Evolutionary conservation across 1,140 invertebrate species (phyloP).

Genomic region (Lucilia cuprina): DNA sequence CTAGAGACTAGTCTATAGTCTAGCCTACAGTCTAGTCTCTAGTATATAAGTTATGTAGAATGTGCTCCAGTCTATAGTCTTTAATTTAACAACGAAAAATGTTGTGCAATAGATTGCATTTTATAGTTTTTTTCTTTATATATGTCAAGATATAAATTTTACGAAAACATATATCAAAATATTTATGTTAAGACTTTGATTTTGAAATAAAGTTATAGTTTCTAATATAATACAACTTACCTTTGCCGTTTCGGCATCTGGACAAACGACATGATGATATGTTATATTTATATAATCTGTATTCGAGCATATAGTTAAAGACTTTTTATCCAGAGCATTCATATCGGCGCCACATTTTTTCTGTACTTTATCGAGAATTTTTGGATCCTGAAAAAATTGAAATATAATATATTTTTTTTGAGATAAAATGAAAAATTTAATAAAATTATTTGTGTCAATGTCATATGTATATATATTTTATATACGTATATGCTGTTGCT

Average conservation of each 20-base stretch:
- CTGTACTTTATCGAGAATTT: conserved; percentile 79
- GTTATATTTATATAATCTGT: conserved; percentile 99
- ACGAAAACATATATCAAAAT: no score
- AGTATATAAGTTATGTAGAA: no score
- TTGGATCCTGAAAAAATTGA: conserved; percentile 75
- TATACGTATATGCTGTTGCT: no score
- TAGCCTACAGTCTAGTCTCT: no score
- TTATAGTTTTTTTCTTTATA: no score
- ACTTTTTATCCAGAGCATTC: conserved; percentile 89
- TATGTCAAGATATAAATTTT: no score
- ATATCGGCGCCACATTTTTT: conserved; percentile 74
- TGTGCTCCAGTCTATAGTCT: no score
- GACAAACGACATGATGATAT: conserved; percentile 96
- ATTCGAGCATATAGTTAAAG: conserved; percentile 98
- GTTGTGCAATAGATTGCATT: no score
- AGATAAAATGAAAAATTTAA: neutral
- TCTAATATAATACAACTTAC: conserved; percentile 64
- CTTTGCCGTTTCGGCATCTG: conserved; percentile 90
- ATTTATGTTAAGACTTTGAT: neutral
- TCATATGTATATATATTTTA: neutral
- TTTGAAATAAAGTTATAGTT: neutral
- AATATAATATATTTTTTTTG: neutral
- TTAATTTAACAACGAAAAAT: no score
- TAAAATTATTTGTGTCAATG: neutral
- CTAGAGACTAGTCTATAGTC: no score